Evolutionary conservation across 2,113 vertebrate species (phyloP).

Genomic region (Melozone crissalis): DNA sequence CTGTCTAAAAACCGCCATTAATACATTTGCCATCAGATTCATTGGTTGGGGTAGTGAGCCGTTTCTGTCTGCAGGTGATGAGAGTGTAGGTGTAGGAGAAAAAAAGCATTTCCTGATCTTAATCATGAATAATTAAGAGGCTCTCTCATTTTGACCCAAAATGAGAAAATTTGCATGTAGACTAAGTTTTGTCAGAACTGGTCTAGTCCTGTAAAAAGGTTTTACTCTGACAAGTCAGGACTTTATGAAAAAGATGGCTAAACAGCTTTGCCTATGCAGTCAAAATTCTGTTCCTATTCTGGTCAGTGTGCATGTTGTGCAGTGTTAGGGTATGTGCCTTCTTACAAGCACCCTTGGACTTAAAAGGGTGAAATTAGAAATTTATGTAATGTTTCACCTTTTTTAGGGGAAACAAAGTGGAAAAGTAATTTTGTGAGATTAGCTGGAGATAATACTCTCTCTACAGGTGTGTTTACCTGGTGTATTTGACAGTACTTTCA

Average conservation of each 20-base stretch:
- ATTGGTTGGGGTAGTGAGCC: accelerated
- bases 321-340: neutral
- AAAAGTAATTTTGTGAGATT: neutral
- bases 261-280: neutral
- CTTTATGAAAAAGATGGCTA: neutral
- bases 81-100: neutral
- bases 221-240: neutral
- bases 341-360: neutral
- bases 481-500: neutral
- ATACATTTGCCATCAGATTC: neutral
- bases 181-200: neutral
- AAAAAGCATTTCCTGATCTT: neutral
- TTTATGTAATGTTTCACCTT: neutral
- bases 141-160: constrained; percentile 6
- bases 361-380: neutral
- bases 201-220: neutral
- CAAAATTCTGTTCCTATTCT: neutral
- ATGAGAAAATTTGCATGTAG: neutral
- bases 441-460: neutral
- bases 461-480: neutral
- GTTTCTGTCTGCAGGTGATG: neutral
- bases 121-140: constrained; percentile 23
- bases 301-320: neutral
- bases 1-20: neutral
- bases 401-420: neutral